Conservation (phyloP, 1,140 invertebrate species). For the Phymastichus coffea region DNA sequence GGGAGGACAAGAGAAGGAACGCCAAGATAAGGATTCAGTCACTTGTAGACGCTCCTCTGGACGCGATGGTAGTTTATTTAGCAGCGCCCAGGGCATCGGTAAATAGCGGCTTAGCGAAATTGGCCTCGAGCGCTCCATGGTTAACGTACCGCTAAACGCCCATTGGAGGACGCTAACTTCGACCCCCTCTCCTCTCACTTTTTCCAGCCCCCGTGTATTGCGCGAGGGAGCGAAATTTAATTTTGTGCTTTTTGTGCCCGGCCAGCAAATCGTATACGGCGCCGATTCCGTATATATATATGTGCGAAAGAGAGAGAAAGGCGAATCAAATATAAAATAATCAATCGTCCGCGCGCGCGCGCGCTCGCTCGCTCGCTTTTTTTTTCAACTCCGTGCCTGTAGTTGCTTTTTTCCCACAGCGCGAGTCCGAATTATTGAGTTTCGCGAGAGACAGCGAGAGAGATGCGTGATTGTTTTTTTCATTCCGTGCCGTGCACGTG, state of each 20-base stretch:
- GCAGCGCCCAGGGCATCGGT: constrained; percentile 55
- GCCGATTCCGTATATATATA: background rate
- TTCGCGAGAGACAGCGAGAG: background rate
- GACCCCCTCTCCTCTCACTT: constrained; percentile 34
- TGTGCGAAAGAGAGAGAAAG: background rate
- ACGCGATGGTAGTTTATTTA: too few relatives aligned
- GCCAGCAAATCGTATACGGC: constrained; percentile 44
- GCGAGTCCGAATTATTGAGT: background rate
- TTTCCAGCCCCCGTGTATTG: constrained; percentile 11
- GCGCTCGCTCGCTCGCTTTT: background rate
- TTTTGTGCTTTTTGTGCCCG: constrained; percentile 58
- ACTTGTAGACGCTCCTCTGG: too few relatives aligned
- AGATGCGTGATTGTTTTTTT: background rate
- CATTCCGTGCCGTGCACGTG: background rate
- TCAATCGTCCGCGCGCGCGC: background rate
- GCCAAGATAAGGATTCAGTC: too few relatives aligned
- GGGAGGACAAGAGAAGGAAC: too few relatives aligned
- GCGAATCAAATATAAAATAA: constrained; percentile 5
- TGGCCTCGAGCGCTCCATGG: constrained; percentile 56
- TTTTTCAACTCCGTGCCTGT: too few relatives aligned
- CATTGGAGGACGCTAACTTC: constrained; percentile 48
- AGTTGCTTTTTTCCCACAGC: too few relatives aligned
- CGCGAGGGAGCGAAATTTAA: constrained; percentile 55
- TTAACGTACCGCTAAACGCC: constrained; percentile 58
- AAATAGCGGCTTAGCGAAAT: constrained; percentile 58